Conservation (phyloP, 2,113 vertebrate genomes). For the Taurulus bubalis region DNA sequence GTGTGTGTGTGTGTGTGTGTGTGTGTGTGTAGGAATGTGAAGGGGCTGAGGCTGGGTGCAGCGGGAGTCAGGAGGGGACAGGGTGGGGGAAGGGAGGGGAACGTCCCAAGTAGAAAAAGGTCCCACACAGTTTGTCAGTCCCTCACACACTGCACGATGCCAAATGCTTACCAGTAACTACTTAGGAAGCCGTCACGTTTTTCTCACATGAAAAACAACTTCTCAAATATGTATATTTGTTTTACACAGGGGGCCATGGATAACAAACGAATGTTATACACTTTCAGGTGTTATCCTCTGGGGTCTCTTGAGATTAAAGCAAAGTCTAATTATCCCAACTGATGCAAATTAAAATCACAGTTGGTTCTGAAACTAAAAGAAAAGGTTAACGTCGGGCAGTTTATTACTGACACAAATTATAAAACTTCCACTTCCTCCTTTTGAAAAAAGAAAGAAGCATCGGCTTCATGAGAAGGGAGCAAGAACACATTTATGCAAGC, state of each 20-base stretch:
- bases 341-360: neutral
- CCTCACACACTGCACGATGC: constrained; percentile 9
- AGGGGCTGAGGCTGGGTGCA: constrained; percentile 72
- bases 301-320: neutral
- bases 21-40: constrained; percentile 75
- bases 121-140: constrained; percentile 62
- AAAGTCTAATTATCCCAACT: neutral
- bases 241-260: neutral
- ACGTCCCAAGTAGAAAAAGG: constrained; percentile 64
- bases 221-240: constrained; percentile 16
- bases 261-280: neutral
- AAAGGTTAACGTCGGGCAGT: neutral
- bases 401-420: constrained; percentile 26
- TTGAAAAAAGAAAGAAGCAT: constrained; percentile 23
- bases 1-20: neutral
- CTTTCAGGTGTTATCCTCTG: constrained; percentile 3
- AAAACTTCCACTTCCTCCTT: constrained; percentile 72
- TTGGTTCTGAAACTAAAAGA: neutral
- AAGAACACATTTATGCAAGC: constrained; percentile 76
- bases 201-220: constrained; percentile 29
- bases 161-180: constrained; percentile 58
- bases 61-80: constrained; percentile 66
- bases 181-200: constrained; percentile 48
- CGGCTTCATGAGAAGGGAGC: constrained; percentile 45
- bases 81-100: constrained; percentile 71